Evolutionary conservation across 2,797 vertebrate species (phyloP), one percentile per base, ranked within the genome.

Genomic region (Sebastes miniatus): DNA sequence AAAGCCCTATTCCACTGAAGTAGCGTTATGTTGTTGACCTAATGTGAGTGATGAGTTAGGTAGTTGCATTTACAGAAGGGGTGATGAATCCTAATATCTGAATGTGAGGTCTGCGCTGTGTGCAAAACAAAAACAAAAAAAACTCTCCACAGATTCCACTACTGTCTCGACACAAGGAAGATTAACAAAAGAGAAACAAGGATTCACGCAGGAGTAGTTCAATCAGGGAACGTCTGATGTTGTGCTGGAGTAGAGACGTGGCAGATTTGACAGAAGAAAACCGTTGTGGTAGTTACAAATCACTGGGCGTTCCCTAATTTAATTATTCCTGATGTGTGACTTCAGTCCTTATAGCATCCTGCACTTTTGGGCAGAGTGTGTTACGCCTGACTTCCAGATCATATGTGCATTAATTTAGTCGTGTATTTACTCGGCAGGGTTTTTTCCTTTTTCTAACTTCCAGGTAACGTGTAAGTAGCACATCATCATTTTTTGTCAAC

Each of bases 1-100:
- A 91, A 93, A 92, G 80, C 85, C 81, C 54, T 65, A 69, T 69
- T 81, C 80, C 68, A 66, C 36, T n/a, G 36, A 59, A 62, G 61
- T 4, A 69, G 82, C 81, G 74, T 2, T 13, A n/a, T 24, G 75
- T 16, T n/a, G 56, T 56, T 66, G 61, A 76, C 57, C 34, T 61
- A 32, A 54, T 5, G 71, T 4, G 56, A 64, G 67, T 1, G 16
- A 31, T 2, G 73, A 34, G 29, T 76, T 57, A 6, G 64, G 77
- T 16, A 68, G 73, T 39, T 10, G 34, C 31, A n/a, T 66, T 73
- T 69, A 68, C 56, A 58, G 50, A n/a, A 66, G 11, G 56, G 27
- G n/a, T 5, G 24, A 39, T 20, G 39, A 52, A 54, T 68, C 58
- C 31, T 24, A 13, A 34, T 10, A 12, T 70, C 52, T 73, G 68